Evolutionary conservation across 2,888 invertebrate species (phyloP), one percentile per base, ranked within the genome.

Genomic region (Microctonus aethiopoides): DNA sequence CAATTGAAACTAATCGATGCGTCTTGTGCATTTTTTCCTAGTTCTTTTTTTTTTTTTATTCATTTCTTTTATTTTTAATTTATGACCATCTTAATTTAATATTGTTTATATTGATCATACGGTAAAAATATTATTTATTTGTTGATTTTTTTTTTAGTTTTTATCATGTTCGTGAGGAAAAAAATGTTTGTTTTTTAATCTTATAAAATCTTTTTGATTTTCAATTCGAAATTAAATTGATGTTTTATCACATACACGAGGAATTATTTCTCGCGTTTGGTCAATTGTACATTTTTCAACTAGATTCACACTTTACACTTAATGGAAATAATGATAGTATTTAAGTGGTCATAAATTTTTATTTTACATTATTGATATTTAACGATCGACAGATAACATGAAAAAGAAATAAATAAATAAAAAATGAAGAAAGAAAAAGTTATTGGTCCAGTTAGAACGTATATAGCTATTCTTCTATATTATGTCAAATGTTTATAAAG

Each of bases 71-170:
- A 20, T 20, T 7, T 7, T n/a, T n/a, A 4, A 46, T 46, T n/a
- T 5, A 7, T 16, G 16, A 46, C 16, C 46, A 46, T n/a, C 16
- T n/a, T 46, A 16, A 82, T 80, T 81, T 83, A 82, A 80, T 71
- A 75, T 76, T 11, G 46, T 67, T 74, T 80, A 75, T 78, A 75
- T 78, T 77, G 76, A 74, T 77, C 77, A 78, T 77, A 78, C 78
- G 81, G 79, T 78, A 84, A 80, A 80, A 80, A 78, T 73, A 75
- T 75, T 76, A 66, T 72, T 70, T 73, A 76, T 68, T 20, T 70
- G 22, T 54, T 26, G 24, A 60, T 32, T 32, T 51, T 51, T 67
- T 54, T 62, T 32, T 11, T 20, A 26, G 57, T 39, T 46, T 26
- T 61, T 51, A 26, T 24, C n/a, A n/a, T 41, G 20, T n/a, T n/a